A percentile compares a stretch with the other conserved stretches of the same genome.
Evolutionary conservation across 2,888 invertebrate genomes (phyloP).

Genomic region (Harpalus rufipes): DNA sequence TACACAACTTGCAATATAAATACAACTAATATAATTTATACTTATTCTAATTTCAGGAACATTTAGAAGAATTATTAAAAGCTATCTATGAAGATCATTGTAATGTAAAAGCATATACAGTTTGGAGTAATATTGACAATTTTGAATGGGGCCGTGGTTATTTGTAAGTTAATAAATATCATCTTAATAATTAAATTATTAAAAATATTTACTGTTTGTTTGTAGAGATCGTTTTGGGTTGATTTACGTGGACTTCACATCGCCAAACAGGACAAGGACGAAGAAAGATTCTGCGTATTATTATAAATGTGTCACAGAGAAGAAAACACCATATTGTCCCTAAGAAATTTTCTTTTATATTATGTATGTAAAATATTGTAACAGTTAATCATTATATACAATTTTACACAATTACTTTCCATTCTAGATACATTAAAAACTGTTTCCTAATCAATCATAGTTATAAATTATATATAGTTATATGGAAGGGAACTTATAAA

Average conservation of each 20-base stretch:
- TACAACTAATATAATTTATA: background rate
- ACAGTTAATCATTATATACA: too few relatives aligned
- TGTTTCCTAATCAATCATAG: too few relatives aligned
- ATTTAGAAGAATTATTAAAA: constrained; percentile 77
- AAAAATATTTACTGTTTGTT: background rate
- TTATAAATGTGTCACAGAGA: background rate
- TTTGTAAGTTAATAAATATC: constrained; percentile 78
- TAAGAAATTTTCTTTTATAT: background rate
- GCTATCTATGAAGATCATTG: constrained; percentile 80
- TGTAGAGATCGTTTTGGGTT: constrained; percentile 64
- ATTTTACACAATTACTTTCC: too few relatives aligned
- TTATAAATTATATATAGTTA: too few relatives aligned
- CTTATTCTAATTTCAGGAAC: constrained; percentile 70
- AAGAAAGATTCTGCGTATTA: constrained; percentile 56
- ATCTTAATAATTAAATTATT: background rate
- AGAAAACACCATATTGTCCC: background rate
- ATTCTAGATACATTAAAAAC: too few relatives aligned
- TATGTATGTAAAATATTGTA: too few relatives aligned
- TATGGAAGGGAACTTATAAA: too few relatives aligned
- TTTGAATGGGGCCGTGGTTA: constrained; percentile 90
- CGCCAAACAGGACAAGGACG: constrained; percentile 53
- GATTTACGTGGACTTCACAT: constrained; percentile 64
- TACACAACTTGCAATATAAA: too few relatives aligned
- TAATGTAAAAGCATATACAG: constrained; percentile 83
- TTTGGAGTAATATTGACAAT: constrained; percentile 91